Base-by-base conservation (phyloP, 1,140 invertebrate species). In the Neodiprion fabricii region DNA sequence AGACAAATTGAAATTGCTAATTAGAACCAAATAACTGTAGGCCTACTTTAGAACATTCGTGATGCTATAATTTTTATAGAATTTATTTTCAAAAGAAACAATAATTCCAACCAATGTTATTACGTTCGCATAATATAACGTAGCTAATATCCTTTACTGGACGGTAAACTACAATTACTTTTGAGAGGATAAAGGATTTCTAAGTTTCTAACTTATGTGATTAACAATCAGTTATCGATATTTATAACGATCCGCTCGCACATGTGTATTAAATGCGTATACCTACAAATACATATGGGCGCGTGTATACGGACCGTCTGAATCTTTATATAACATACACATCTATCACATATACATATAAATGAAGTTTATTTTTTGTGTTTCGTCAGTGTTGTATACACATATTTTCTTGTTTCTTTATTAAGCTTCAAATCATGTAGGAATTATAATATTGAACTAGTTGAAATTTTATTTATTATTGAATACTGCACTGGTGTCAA, bases 401-500 rank as follows among this genome's bases (percentile, higher is more conserved):
- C 9, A 61, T 9, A 61, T 9, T 61, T 61, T 11, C 0, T 61
- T 61, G 28, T 40, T 40, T 4, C 28, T 40, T 2, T 40, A 5
- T 40, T 61, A 12, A 61, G n/a, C 53, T 61, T 5, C n/a, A 17
- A 61, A 61, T 61, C 53, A 61, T 14, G 28, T 40, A 40, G 5
- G 28, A 40, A 40, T 5, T 40, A 40, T 40, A 1, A 1, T 40
- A 14, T 61, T 7, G n/a, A 61, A 61, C 53, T 61, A 61, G 11
- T 61, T 61, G 53, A 61, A 61, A 61, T 61, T 61, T 61, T 61
- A 61, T 61, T 61, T 61, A 61, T 61, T 61, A 61, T 12, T 61
- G 53, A 40, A 61, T 17, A 61, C n/a, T 9, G n/a, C 53, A 17
- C 53, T 61, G 53, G 4, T 61, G 53, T 61, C 53, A 61, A 61